phyloP scores from a whole-genome alignment of 2,113 vertebrate species.

The Hymenochirus boettgeri region DNA sequence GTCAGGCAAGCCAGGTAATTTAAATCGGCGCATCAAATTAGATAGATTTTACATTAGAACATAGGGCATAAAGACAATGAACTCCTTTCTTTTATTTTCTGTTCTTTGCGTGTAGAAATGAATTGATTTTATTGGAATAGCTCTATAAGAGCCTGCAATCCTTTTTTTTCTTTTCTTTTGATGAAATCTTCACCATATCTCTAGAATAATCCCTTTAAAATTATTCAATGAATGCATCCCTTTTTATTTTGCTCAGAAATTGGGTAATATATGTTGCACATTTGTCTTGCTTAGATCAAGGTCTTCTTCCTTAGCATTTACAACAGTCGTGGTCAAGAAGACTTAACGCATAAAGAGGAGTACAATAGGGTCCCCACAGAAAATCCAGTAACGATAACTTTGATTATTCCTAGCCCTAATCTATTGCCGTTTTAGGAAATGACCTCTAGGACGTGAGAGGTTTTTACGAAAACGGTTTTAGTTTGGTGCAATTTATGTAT shows the following conservation, averaged over 20 bases:
- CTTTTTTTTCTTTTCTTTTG: slow-evolving; percentile 18
- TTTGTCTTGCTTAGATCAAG: slow-evolving; percentile 18
- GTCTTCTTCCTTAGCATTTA: slow-evolving; percentile 27
- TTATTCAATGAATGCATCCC: slow-evolving; percentile 31
- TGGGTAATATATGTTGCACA: slow-evolving; percentile 39
- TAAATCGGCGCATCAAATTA: slow-evolving; percentile 11
- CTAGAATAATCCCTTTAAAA: slow-evolving; percentile 31
- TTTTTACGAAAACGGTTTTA: too few relatives aligned
- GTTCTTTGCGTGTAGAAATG: slow-evolving; percentile 17
- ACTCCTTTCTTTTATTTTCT: slow-evolving; percentile 13
- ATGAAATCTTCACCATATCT: slow-evolving; percentile 35
- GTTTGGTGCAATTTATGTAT: too few relatives aligned
- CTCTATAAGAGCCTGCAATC: slow-evolving; percentile 24
- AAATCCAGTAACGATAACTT: too few relatives aligned
- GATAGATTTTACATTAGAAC: slow-evolving; percentile 13
- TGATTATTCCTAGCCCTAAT: too few relatives aligned
- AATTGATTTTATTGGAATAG: slow-evolving; percentile 39
- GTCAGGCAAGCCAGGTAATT: not conserved
- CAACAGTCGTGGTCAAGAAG: slow-evolving; percentile 35
- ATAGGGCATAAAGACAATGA: not conserved
- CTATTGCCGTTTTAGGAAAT: too few relatives aligned
- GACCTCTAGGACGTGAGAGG: too few relatives aligned
- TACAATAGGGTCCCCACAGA: slow-evolving; percentile 15
- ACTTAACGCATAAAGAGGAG: slow-evolving; percentile 30
- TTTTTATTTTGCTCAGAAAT: slow-evolving; percentile 36